Evolutionary conservation across 2,888 invertebrate genomes (phyloP).

Genomic region (Noctua pronuba): DNA sequence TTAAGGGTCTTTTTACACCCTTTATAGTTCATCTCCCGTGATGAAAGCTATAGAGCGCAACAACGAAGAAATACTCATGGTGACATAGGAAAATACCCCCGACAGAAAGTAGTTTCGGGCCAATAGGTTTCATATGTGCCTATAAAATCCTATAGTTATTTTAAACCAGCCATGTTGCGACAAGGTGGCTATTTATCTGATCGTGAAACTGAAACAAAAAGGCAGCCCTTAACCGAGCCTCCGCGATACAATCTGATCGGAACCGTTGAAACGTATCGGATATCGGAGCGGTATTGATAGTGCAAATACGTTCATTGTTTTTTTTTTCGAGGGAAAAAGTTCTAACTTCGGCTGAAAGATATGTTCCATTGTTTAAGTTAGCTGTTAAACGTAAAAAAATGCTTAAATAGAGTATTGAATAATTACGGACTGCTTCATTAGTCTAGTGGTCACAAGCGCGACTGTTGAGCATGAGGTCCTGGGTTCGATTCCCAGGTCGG

Average conservation of each 20-base stretch:
- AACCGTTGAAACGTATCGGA: slow-evolving; percentile 31
- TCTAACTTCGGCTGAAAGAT: slow-evolving; percentile 4
- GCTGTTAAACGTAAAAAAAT: neutral
- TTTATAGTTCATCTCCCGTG: neutral
- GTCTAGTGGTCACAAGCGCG: too few species aligned
- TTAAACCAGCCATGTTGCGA: neutral
- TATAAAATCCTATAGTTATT: neutral
- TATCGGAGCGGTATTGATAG: slow-evolving; percentile 37
- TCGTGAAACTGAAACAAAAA: slow-evolving; percentile 45
- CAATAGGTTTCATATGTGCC: neutral
- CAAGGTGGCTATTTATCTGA: slow-evolving; percentile 28
- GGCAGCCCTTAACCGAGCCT: slow-evolving; percentile 31
- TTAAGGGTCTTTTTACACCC: too few species aligned
- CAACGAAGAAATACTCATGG: neutral
- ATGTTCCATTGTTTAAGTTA: neutral
- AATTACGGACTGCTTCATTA: neutral
- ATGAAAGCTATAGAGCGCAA: neutral
- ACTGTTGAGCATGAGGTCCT: too few species aligned
- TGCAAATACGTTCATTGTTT: slow-evolving; percentile 33
- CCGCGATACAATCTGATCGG: slow-evolving; percentile 54
- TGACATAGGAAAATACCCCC: neutral
- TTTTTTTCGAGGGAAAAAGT: slow-evolving; percentile 4
- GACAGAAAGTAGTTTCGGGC: neutral
- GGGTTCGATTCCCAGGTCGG: too few species aligned
- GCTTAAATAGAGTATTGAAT: neutral